Conservation (phyloP, 2,113 vertebrate species). For the Montifringilla adamsi region DNA sequence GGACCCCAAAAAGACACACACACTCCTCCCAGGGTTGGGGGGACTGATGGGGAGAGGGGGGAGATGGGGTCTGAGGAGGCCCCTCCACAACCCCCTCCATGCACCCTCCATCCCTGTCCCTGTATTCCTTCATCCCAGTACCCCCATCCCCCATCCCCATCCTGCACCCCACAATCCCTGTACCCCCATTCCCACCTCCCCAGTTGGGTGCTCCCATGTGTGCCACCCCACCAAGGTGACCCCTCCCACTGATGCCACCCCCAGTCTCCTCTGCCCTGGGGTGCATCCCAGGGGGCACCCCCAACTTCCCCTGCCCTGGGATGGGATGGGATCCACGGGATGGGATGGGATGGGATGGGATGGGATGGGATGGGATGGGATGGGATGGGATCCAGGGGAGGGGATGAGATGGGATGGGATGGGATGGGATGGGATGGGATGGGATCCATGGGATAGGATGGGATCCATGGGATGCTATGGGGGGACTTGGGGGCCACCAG, state of each 20-base stretch:
- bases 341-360: rapidly evolving
- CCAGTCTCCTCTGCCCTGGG: neutral
- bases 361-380: too few relatives aligned
- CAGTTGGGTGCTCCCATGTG: neutral
- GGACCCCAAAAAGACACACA: neutral
- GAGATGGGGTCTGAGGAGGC: neutral
- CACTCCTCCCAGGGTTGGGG: neutral
- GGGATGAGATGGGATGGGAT: too few relatives aligned
- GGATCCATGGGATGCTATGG: too few relatives aligned
- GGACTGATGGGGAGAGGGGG: too few relatives aligned
- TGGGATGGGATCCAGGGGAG: too few relatives aligned
- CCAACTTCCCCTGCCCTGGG: neutral
- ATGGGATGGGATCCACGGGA: too few relatives aligned
- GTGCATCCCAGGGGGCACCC: neutral
- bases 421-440: too few relatives aligned
- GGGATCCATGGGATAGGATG: too few relatives aligned
- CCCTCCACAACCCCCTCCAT: neutral
- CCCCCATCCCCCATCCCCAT: neutral
- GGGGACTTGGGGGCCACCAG: neutral
- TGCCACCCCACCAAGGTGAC: neutral
- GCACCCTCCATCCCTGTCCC: too few relatives aligned
- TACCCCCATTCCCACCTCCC: neutral
- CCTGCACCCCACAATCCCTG: too few relatives aligned
- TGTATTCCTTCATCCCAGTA: neutral
- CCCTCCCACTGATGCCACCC: neutral